Evolutionary conservation across 92 coral and sea anemone species (phyloP).

Genomic region (Porites cylindrica): DNA sequence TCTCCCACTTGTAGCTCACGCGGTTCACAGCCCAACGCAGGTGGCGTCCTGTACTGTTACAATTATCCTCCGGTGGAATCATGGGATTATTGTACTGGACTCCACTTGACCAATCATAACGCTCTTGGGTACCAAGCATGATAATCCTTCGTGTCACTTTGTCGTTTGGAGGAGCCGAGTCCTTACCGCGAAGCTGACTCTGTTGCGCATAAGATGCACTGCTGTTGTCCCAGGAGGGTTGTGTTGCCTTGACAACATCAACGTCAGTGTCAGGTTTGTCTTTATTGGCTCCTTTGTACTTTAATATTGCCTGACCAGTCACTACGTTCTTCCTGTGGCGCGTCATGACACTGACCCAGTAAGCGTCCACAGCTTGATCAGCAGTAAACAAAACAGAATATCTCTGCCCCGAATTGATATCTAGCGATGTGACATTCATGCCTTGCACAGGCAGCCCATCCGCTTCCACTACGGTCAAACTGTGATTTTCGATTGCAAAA

Average conservation of each 20-base stretch:
- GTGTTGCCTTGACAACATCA: conserved; percentile 33
- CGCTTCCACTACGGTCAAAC: conserved; percentile 26
- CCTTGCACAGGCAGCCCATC: too few relatives aligned
- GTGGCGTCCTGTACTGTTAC: conserved; percentile 45
- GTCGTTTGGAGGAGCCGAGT: conserved; percentile 32
- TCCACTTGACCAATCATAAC: background rate
- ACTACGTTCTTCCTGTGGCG: too few relatives aligned
- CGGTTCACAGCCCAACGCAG: conserved; percentile 44
- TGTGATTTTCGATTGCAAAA: conserved; percentile 49
- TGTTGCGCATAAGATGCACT: conserved; percentile 31
- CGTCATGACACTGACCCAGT: conserved; percentile 52
- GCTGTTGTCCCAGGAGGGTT: conserved; percentile 55
- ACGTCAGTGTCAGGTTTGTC: conserved; percentile 15
- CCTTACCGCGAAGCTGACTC: conserved; percentile 33
- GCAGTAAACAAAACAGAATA: conserved; percentile 8
- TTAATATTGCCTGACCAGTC: too few relatives aligned
- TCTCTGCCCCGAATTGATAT: too few relatives aligned
- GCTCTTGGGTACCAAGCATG: conserved; percentile 45
- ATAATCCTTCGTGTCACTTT: conserved; percentile 39
- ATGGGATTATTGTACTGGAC: background rate
- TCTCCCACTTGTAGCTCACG: conserved; percentile 49
- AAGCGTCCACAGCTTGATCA: conserved; percentile 45
- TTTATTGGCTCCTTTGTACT: too few relatives aligned
- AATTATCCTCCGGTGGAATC: conserved; percentile 18
- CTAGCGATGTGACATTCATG: too few relatives aligned